Base-by-base conservation (phyloP, 1,140 invertebrate genomes). In the Drosophila pseudoobscura region DNA sequence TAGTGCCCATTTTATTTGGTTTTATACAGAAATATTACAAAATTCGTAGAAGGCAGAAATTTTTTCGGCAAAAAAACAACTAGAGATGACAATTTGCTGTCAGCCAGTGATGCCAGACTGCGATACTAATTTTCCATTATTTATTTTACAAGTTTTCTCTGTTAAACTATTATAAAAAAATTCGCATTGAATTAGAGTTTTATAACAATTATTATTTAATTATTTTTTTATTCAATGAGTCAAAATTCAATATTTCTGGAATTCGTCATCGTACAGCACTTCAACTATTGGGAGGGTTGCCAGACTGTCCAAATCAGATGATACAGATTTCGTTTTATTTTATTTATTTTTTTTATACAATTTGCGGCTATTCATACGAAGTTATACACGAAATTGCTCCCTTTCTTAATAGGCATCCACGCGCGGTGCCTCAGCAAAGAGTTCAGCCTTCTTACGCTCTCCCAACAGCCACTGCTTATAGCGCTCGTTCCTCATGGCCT, bases 401-500 rank as follows among this genome's bases (percentile, higher is more conserved):
- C 9, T 43, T 44, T 8, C 44, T 87, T 91, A 93, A 70, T 91
- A 93, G 64, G 92, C 92, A 72, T 93, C 93, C 4, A 87, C 57
- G 69, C 85, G 91, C 11, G 93, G 93, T 49, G 92, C 56, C n/a
- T 90, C 78, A 3, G 92, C 92, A 75, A 91, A 93, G 7, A 90
- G 79, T 17, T 93, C 90, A 51, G 92, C 88, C 61, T 83, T 79
- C 61, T 82, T 85, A 46, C 90, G 83, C 68, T 93, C 92, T n/a
- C 93, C 93, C 22, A 69, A 60, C 29, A 78, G 71, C 51, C 92
- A 92, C 75, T 95, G 94, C 35, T 92, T 92, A 4, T 92, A 72
- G 8, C 94, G 92, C 91, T 95, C 94, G 2, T 71, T 66, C 43
- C 89, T 72, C 93, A 95, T 94, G 11, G 92, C 93, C 90, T 92